Conservation (phyloP, 1,140 invertebrate species). For the Euborellia annulipes region DNA sequence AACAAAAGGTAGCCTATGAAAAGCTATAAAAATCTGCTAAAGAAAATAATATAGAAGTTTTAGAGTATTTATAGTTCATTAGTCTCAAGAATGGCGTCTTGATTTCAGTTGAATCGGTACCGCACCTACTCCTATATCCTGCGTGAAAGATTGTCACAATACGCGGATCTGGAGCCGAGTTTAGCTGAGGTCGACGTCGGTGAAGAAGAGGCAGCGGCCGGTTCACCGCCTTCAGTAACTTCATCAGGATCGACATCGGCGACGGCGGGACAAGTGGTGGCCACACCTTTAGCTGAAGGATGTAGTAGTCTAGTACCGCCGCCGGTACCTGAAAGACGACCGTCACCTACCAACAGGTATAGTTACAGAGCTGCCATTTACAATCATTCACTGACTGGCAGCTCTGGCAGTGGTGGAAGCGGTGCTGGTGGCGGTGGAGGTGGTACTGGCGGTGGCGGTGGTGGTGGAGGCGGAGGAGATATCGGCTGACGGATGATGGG, state of each 20-base stretch:
- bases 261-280: too few relatives aligned
- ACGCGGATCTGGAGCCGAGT: constrained; percentile 42
- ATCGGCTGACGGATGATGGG: constrained; percentile 60
- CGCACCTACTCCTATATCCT: constrained; percentile 71
- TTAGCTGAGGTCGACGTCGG: constrained; percentile 53
- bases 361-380: constrained; percentile 61
- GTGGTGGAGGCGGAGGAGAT: constrained; percentile 38
- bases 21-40: too few relatives aligned
- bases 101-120: constrained; percentile 68
- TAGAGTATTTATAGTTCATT: too few relatives aligned
- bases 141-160: constrained; percentile 50
- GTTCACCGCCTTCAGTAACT: constrained; percentile 8
- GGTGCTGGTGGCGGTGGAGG: background rate
- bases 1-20: too few relatives aligned
- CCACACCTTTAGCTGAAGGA: too few relatives aligned
- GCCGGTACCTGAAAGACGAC: constrained; percentile 28
- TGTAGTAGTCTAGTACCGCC: constrained; percentile 13
- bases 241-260: too few relatives aligned
- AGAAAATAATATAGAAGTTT: too few relatives aligned
- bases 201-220: constrained; percentile 52
- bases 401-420: too few relatives aligned
- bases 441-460: constrained; percentile 28
- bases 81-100: constrained; percentile 7
- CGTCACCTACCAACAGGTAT: constrained; percentile 51
- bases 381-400: constrained; percentile 26